Evolutionary conservation across 2,797 vertebrate species (phyloP), one percentile per base, ranked within the genome.

Genomic region (Hoplostethus atlanticus): DNA sequence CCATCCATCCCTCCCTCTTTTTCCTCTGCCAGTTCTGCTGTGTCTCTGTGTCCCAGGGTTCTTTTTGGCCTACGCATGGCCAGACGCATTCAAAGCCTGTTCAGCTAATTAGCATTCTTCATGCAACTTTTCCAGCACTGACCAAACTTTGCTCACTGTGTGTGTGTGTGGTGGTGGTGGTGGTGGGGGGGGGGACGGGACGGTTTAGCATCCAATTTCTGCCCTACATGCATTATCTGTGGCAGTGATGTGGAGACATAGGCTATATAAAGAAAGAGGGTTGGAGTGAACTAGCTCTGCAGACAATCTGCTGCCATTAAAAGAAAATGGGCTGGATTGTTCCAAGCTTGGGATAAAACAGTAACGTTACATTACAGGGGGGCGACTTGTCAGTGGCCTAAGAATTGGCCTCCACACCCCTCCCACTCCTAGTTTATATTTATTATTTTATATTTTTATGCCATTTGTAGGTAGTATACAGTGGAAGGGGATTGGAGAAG

Each of bases 11-110:
- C 68, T 56, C 56, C 42, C 64, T 73, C 55, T 90, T 91, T 92
- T 88, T 89, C 84, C 85, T 89, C 88, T 88, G 92, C 93, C 94
- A 94, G 94, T 94, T 94, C 92, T 92, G 92, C 91, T 92, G 90
- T 87, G 87, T 93, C 89, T 93, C 92, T 93, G 92, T 93, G 91
- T 94, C 92, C 91, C 87, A 87, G 87, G 86, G 91, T 92, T 91
- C 89, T 90, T 90, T 91, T 91, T 93, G 93, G 93, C 92, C 93
- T 91, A 84, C 90, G 83, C 90, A 86, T 71, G 89, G 87, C 89
- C 92, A 92, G 90, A 87, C 87, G 87, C 74, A 92, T 94, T 95
- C 93, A 95, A 95, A 94, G 92, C 89, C 79, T 85, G 87, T 81
- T 84, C 87, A 70, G 84, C 87, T 92, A 91, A 94, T 94, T 95